phyloP scores from a whole-genome alignment of 1,140 invertebrate genomes.

The Halictus rubicundus region DNA sequence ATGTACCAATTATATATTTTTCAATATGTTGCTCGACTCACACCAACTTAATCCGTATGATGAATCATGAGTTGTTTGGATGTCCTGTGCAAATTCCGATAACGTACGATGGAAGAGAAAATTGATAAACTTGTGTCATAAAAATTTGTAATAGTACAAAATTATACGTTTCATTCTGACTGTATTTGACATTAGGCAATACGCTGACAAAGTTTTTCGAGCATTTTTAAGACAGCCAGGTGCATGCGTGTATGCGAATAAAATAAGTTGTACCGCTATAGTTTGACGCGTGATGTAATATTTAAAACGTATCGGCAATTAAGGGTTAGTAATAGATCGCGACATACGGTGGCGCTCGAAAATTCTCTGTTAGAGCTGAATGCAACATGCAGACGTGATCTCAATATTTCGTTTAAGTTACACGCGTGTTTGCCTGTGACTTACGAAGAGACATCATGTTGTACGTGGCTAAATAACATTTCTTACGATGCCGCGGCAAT shows the following conservation, averaged over 20 bases:
- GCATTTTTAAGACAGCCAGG: not conserved
- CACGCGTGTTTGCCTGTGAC: constrained; percentile 53
- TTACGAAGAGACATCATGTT: constrained; percentile 48
- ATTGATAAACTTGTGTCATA: not conserved
- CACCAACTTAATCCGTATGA: not conserved
- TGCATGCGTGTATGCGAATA: too few relatives aligned
- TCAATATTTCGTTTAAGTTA: constrained; percentile 45
- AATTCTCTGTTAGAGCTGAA: constrained; percentile 33
- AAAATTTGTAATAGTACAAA: not conserved
- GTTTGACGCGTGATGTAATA: not conserved
- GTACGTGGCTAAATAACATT: constrained; percentile 52
- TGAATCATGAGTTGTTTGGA: not conserved
- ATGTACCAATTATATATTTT: too few relatives aligned
- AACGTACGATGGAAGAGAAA: not conserved
- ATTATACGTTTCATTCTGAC: not conserved
- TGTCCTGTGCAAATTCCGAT: not conserved
- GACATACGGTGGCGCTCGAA: constrained; percentile 36
- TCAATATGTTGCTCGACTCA: not conserved
- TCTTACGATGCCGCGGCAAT: constrained; percentile 31
- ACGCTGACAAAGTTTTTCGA: not conserved
- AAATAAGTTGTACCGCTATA: not conserved
- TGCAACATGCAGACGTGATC: constrained; percentile 25
- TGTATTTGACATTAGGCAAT: not conserved
- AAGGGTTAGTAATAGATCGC: constrained; percentile 13
- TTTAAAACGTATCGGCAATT: constrained; percentile 32